phyloP scores from a whole-genome alignment of 1,140 invertebrate species.

The Tribolium castaneum region DNA sequence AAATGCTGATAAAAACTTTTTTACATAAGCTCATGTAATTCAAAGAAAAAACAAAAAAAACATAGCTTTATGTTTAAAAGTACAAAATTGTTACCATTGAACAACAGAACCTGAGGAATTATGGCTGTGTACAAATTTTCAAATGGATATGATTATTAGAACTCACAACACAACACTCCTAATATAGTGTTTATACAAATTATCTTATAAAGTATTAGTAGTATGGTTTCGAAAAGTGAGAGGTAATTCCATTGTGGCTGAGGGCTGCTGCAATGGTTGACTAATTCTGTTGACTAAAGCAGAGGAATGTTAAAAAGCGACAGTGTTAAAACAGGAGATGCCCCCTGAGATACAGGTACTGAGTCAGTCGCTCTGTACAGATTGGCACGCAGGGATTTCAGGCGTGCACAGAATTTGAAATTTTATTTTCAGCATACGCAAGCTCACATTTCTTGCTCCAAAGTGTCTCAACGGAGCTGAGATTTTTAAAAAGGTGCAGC shows the following conservation, averaged over 20 bases:
- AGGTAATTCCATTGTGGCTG: slow-evolving; percentile 15
- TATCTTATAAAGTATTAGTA: not conserved
- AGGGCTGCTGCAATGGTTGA: not conserved
- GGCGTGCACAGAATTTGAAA: slow-evolving; percentile 36
- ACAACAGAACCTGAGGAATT: too few species aligned
- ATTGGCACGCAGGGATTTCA: slow-evolving; percentile 45
- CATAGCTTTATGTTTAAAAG: too few species aligned
- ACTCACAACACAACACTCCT: too few species aligned
- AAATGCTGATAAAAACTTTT: too few species aligned
- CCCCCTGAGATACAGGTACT: slow-evolving; percentile 34
- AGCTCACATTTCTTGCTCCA: not conserved
- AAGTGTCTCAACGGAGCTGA: too few species aligned
- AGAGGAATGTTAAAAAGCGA: slow-evolving; percentile 45
- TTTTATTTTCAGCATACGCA: slow-evolving; percentile 10
- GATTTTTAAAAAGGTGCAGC: too few species aligned
- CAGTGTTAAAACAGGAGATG: slow-evolving; percentile 36
- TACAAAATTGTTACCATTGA: too few species aligned
- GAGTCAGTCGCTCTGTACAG: slow-evolving; percentile 19
- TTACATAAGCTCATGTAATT: too few species aligned
- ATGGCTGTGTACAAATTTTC: too few species aligned
- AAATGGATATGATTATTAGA: too few species aligned
- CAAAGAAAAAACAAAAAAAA: too few species aligned
- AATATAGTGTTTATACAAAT: too few species aligned
- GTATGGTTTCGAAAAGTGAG: slow-evolving; percentile 15
- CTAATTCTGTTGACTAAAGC: slow-evolving; percentile 30